A percentile compares a stretch with the other conserved stretches of the same genome.
Evolutionary conservation across 2,797 vertebrate genomes (phyloP).

Genomic region (Agapornis canus): DNA sequence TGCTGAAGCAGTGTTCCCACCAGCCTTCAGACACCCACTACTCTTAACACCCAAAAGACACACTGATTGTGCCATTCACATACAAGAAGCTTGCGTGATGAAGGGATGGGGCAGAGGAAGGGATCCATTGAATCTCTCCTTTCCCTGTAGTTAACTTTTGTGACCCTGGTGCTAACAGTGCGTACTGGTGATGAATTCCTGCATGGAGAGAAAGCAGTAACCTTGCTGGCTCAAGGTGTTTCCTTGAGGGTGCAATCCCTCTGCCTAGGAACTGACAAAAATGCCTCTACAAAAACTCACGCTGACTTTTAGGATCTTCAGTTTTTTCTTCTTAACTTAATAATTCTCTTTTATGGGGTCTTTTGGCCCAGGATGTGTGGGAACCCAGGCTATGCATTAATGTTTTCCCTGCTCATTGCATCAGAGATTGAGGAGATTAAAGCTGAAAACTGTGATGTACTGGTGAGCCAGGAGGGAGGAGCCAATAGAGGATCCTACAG

Average conservation of each 20-base stretch:
- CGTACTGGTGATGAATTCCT: not conserved
- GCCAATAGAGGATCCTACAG: not conserved
- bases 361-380: not conserved
- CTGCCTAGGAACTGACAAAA: not conserved
- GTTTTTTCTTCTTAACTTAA: not conserved
- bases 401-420: not conserved
- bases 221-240: not conserved
- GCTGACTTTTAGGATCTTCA: not conserved
- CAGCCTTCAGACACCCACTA: not conserved
- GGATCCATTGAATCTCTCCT: not conserved
- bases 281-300: not conserved
- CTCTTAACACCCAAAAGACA: not conserved
- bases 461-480: not conserved
- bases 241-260: not conserved
- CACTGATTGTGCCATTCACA: accelerated
- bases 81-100: not conserved
- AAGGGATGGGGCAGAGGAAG: not conserved
- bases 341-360: not conserved
- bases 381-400: not conserved
- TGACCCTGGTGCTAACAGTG: not conserved
- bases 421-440: not conserved
- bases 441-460: not conserved
- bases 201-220: not conserved
- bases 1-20: not conserved
- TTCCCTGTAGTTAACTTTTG: not conserved